Evolutionary conservation across 2,797 vertebrate species (phyloP).

Genomic region (Margarornis squamiger): DNA sequence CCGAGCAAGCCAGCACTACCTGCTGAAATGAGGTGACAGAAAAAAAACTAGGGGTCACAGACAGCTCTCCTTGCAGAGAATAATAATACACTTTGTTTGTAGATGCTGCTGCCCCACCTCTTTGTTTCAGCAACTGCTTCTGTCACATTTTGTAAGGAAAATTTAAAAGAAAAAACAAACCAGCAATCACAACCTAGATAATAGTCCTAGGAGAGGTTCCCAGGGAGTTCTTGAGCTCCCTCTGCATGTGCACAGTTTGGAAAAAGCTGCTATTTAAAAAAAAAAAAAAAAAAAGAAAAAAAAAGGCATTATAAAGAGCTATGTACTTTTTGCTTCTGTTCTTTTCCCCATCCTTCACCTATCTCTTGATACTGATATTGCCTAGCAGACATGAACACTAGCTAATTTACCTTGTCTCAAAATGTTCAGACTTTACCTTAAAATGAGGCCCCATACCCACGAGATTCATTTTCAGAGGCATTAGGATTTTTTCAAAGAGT

Average conservation of each 20-base stretch:
- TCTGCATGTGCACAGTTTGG: background rate
- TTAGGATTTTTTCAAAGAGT: background rate
- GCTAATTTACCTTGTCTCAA: background rate
- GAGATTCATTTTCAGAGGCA: background rate
- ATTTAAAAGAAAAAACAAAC: background rate
- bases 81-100: background rate
- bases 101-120: background rate
- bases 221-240: background rate
- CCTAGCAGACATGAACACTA: background rate
- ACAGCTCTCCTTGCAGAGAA: conserved; percentile 12
- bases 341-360: background rate
- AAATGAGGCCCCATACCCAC: background rate
- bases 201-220: background rate
- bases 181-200: background rate
- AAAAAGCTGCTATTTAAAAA: background rate
- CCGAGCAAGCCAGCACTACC: conserved; percentile 57
- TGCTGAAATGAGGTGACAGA: conserved; percentile 48
- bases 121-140: background rate
- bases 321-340: background rate
- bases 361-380: background rate
- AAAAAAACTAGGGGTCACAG: background rate
- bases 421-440: background rate
- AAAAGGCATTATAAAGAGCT: background rate
- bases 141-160: background rate
- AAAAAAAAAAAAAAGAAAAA: background rate